Evolutionary conservation across 1,140 invertebrate species (phyloP).

Genomic region (Chlorops oryzae): DNA sequence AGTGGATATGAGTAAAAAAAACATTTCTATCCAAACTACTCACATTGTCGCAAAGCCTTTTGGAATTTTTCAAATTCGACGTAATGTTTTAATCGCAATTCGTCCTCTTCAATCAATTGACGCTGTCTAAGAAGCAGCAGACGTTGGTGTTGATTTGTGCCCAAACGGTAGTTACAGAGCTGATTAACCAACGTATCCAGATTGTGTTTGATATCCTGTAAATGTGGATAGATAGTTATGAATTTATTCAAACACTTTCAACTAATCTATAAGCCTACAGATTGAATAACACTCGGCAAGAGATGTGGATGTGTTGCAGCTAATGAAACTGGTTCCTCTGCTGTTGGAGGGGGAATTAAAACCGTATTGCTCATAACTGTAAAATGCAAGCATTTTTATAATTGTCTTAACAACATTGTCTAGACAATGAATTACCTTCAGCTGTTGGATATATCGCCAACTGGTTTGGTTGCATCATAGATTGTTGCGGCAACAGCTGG

Average conservation of each 20-base stretch:
- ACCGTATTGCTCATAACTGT: too few relatives aligned
- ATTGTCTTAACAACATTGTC: too few relatives aligned
- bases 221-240: too few relatives aligned
- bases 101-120: slow-evolving; percentile 46
- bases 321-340: slow-evolving; percentile 40
- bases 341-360: slow-evolving; percentile 19
- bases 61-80: slow-evolving; percentile 48
- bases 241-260: neutral
- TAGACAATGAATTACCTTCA: too few relatives aligned
- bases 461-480: slow-evolving; percentile 7
- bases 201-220: slow-evolving; percentile 46
- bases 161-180: slow-evolving; percentile 41
- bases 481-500: neutral
- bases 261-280: slow-evolving; percentile 31
- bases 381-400: too few relatives aligned
- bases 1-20: neutral
- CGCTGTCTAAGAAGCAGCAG: slow-evolving; percentile 42
- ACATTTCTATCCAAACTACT: slow-evolving; percentile 7
- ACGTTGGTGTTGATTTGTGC: slow-evolving; percentile 44
- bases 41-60: slow-evolving; percentile 43
- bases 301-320: slow-evolving; percentile 44
- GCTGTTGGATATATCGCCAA: too few relatives aligned
- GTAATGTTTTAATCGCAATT: slow-evolving; percentile 44
- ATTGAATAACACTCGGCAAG: slow-evolving; percentile 43
- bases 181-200: slow-evolving; percentile 42